Evolutionary conservation across 2,113 vertebrate species (phyloP), one percentile per base, ranked within the genome.

Genomic region (Galbula dea): DNA sequence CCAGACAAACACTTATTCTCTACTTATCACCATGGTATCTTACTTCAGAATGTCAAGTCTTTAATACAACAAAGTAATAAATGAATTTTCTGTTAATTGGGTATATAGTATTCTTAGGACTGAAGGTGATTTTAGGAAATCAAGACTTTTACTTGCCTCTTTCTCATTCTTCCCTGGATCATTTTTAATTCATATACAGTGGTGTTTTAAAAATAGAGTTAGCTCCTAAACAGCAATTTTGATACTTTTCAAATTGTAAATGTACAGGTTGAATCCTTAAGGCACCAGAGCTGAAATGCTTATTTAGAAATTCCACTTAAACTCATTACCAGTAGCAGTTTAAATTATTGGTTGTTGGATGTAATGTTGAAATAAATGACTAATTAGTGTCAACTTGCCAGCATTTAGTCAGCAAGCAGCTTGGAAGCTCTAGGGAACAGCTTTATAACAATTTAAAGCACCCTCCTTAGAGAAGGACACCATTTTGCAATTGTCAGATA

Each of bases 361-460:
- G 66, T 76, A 86, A 36, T 88, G 58, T 94, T 79, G 94, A 97
- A 96, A 92, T 92, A 72, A 96, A 96, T 95, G 71, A 81, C 95
- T 96, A 95, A 97, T 96, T 97, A 96, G 93, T 54, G 94, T 81
- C 73, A 74, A 83, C 85, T 97, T 96, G 84, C 89, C 92, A 94
- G 49, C 48, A 79, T 91, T 95, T 94, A 94, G 93, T 96, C 95
- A 94, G 86, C 83, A 87, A 87, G n/a, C 68, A 79, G 75, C 77
- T 91, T 94, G 73, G 66, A 96, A 94, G 78, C 88, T 95, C 94
- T 63, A 93, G 86, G 89, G 93, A 97, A 83, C 65, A 77, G 80
- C 75, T 96, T 96, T 89, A 74, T 91, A 93, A 77, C 45, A 81
- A 86, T 95, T 86, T 90, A 71, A 45, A 79, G 57, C 81, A 76